Base-by-base conservation (phyloP, 2,888 invertebrate species). In the Ennomos erosarius region DNA sequence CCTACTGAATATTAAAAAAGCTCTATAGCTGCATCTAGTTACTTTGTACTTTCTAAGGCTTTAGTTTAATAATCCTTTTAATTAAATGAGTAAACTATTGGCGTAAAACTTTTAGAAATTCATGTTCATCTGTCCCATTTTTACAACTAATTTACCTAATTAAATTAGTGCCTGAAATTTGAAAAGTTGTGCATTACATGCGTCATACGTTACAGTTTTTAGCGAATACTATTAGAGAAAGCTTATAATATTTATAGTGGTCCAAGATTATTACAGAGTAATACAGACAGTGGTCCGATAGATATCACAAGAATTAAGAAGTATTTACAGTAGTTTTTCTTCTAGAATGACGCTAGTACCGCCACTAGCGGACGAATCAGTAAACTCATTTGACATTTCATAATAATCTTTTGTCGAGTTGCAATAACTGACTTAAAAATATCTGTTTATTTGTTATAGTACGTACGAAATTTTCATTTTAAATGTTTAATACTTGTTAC, bases 121-220 rank as follows among this genome's bases (percentile, higher is more conserved):
- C 53, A 61, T 65, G 60, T 66, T 40, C 64, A 65, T 42, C 66
- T 68, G 68, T 70, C 70, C 46, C 59, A 54, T 62, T 39, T 43
- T 51, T 51, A 40, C 48, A 26, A 42, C n/a, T 52, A 48, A 34
- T 49, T 12, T 35, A 67, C 65, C 57, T 55, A 52, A 26, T 44
- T 39, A 45, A 53, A 50, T 1, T 54, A 43, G 64, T 67, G 66
- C 67, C 62, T 62, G 55, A 48, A 47, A 45, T 16, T 42, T 43
- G 11, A 48, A 58, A 54, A 61, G 40, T 57, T 53, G 78, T 78
- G 76, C 76, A 79, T 80, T 74, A 59, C 48, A 80, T 76, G 76
- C 76, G 52, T 67, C 55, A 56, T 57, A 55, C 35, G 33, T 55
- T 59, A 53, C 40, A 53, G 44, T 53, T 64, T 55, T 48, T 62